A percentile compares a stretch with the other conserved stretches of the same genome.
phyloP scores from a whole-genome alignment of 1,140 invertebrate species.

The Pogonomyrmex californicus region DNA sequence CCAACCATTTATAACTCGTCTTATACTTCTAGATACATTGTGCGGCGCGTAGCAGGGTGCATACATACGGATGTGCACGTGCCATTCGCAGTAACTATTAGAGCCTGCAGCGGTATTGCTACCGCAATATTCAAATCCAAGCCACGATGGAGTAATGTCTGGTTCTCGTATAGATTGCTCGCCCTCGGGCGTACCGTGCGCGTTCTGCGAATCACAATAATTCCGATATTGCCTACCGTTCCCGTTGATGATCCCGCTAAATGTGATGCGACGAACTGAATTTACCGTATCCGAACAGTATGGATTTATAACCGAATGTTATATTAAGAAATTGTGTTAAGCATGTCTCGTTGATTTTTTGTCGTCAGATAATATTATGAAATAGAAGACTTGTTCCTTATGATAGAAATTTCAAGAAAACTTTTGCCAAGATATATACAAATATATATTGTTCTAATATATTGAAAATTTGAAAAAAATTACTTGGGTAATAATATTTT shows the following conservation, averaged over 20 bases:
- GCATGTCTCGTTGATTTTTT: background rate
- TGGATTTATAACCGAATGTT: background rate
- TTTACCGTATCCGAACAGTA: slow-evolving; percentile 43
- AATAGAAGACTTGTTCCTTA: background rate
- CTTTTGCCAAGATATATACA: background rate
- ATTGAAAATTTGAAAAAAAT: slow-evolving; percentile 58
- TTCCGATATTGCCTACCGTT: slow-evolving; percentile 86
- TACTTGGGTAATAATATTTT: slow-evolving; percentile 52
- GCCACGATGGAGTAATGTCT: slow-evolving; percentile 84
- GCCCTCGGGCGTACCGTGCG: slow-evolving; percentile 80
- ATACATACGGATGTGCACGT: slow-evolving; percentile 75
- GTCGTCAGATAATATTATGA: background rate
- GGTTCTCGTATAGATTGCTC: slow-evolving; percentile 85
- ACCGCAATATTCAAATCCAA: slow-evolving; percentile 86
- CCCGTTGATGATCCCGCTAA: slow-evolving; percentile 85
- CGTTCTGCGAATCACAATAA: slow-evolving; percentile 85
- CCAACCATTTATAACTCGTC: slow-evolving; percentile 65
- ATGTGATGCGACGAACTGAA: slow-evolving; percentile 78
- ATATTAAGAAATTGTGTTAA: background rate
- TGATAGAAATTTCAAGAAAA: background rate
- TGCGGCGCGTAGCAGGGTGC: slow-evolving; percentile 16
- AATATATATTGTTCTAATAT: slow-evolving; percentile 4
- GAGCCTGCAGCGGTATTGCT: slow-evolving; percentile 84
- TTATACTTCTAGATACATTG: slow-evolving; percentile 66
- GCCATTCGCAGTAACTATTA: slow-evolving; percentile 85